Percentiles rank a stretch among this genome's conserved stretches.
These are phyloP conservation scores for Choristoneura rosaceana DNA, from an alignment of 2,888 invertebrate species.

Conservation along the genomic window DNA sequence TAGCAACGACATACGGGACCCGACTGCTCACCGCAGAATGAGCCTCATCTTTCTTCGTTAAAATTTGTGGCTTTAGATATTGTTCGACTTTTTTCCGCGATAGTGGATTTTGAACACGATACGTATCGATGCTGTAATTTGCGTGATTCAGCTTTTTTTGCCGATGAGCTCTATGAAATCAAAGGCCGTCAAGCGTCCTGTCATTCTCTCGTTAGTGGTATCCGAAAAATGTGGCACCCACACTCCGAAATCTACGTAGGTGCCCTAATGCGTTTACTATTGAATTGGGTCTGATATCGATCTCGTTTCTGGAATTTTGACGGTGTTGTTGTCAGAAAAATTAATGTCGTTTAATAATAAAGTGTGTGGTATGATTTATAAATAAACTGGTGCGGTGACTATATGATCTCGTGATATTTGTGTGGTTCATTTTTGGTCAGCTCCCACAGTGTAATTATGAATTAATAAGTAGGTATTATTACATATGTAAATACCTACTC, in stretches of 20 bases:
- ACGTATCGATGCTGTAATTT: conserved; percentile 68
- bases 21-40: conserved; percentile 47
- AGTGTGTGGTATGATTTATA: conserved; percentile 19
- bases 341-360: conserved; percentile 53
- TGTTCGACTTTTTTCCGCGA: conserved; percentile 66
- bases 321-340: conserved; percentile 63
- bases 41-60: conserved; percentile 62
- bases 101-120: conserved; percentile 64
- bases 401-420: conserved; percentile 15
- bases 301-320: conserved; percentile 70
- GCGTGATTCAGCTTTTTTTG: conserved; percentile 76
- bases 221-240: conserved; percentile 72
- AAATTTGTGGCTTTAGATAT: conserved; percentile 62
- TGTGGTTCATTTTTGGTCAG: conserved; percentile 9
- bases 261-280: conserved; percentile 77
- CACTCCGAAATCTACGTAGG: conserved; percentile 58
- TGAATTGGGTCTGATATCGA: conserved; percentile 69
- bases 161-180: conserved; percentile 63
- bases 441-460: background rate
- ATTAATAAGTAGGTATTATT: background rate
- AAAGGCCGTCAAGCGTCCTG: conserved; percentile 61
- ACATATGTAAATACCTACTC: background rate
- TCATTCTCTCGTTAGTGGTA: conserved; percentile 70
- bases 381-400: conserved; percentile 9
- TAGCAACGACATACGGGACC: conserved; percentile 44